Conservation (phyloP, 2,797 vertebrate species). For the Darevskia mixta region DNA sequence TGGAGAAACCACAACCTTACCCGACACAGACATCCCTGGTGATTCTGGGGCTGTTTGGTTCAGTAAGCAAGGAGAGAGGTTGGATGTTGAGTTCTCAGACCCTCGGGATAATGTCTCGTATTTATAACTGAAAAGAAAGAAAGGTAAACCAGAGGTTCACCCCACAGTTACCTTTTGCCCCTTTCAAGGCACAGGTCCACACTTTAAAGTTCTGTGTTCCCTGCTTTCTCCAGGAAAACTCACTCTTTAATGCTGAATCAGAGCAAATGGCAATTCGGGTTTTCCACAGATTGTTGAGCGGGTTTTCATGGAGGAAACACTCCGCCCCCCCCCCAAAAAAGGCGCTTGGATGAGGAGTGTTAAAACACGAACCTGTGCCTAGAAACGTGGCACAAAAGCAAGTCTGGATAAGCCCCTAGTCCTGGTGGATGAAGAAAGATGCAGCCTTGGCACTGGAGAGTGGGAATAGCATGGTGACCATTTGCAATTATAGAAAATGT, state of each 20-base stretch:
- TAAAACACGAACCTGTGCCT: too few relatives aligned
- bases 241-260: too few relatives aligned
- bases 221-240: too few relatives aligned
- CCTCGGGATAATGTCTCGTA: constrained; percentile 57
- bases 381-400: too few relatives aligned
- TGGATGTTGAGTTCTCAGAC: constrained; percentile 46
- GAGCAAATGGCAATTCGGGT: too few relatives aligned
- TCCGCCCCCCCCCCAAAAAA: too few relatives aligned
- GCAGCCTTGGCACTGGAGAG: neutral
- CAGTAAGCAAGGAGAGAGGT: constrained; percentile 52
- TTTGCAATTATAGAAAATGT: neutral
- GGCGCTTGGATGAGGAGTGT: too few relatives aligned
- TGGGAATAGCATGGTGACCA: neutral
- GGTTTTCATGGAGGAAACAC: too few relatives aligned
- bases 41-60: constrained; percentile 6
- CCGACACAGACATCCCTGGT: constrained; percentile 16
- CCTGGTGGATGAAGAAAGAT: neutral
- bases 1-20: constrained; percentile 45
- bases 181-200: too few relatives aligned
- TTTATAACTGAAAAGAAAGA: constrained; percentile 72
- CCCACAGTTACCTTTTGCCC: too few relatives aligned
- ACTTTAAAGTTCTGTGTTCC: too few relatives aligned
- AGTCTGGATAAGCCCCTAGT: constrained; percentile 16
- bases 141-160: neutral
- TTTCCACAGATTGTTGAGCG: too few relatives aligned